Evolutionary conservation across 2,113 vertebrate genomes (phyloP), one percentile per base, ranked within the genome.

Genomic region (Thomomys bottae): DNA sequence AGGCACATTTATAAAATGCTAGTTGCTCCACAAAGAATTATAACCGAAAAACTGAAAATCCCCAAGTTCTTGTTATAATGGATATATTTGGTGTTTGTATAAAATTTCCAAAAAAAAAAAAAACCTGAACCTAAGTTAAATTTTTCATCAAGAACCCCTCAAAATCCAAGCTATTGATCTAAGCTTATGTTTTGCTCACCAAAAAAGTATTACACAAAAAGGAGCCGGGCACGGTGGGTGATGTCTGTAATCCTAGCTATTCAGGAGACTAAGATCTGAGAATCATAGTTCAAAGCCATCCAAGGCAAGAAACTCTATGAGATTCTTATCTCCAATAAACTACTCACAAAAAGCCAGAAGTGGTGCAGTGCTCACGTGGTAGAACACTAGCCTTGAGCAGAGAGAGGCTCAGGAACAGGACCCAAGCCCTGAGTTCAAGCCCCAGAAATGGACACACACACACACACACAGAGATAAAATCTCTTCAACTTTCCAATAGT

Each of bases 81-180:
- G 24, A 87, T 93, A 32, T 82, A 91, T 32, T 34, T 91, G 61
- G 71, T 80, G 40, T n/a, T 32, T 85, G 30, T 68, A 82, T 5
- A 95, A 93, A 94, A 81, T 40, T 21, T 86, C 49, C 40, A 24
- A 92, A 84, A 57, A 92, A 72, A 94, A 24, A 92, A 84, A 57
- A 92, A 72, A 94, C 11, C 17, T 84, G 24, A 93, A 84, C 82
- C 75, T 83, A 94, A 92, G 28, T 80, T 59, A 89, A 89, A 81
- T 36, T 84, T 30, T 91, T 72, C 89, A 88, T 42, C 67, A 87
- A 86, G 66, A 87, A 73, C n/a, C n/a, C 30, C 85, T 34, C 67
- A 15, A 82, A 93, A 54, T 59, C 36, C 38, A 42, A 88, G 10
- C 78, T 64, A 63, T 0, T 79, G n/a, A 92, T 14, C 71, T 3